Evolutionary conservation across 2,888 invertebrate genomes (phyloP).

Genomic region (Cephus sareptanus): DNA sequence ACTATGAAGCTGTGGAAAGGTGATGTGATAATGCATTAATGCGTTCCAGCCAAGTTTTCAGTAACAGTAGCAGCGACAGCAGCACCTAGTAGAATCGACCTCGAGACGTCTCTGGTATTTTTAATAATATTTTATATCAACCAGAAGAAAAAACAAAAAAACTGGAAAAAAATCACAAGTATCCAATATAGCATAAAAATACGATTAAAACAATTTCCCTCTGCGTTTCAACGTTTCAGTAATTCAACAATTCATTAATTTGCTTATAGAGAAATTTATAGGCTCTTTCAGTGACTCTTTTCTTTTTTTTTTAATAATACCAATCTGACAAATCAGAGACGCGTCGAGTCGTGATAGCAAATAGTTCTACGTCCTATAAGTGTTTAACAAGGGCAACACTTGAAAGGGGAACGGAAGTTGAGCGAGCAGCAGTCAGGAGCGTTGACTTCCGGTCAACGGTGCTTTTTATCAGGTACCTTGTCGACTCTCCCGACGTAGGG

Average conservation of each 20-base stretch:
- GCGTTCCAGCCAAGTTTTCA: not conserved
- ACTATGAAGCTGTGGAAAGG: slow-evolving; percentile 1
- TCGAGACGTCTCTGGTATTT: not conserved
- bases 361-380: slow-evolving; percentile 43
- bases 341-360: not conserved
- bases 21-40: not conserved
- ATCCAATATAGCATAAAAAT: not conserved
- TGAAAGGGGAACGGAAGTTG: slow-evolving; percentile 23
- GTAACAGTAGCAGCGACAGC: not conserved
- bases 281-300: not conserved
- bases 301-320: not conserved
- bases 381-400: slow-evolving; percentile 26
- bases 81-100: not conserved
- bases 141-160: not conserved
- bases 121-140: not conserved
- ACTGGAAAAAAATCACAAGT: not conserved
- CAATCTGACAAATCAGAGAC: slow-evolving; percentile 8
- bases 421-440: not conserved
- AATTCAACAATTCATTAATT: not conserved
- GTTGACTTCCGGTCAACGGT: slow-evolving; percentile 24
- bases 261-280: not conserved
- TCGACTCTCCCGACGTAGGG: slow-evolving; percentile 72
- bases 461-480: slow-evolving; percentile 69
- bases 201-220: too few species aligned
- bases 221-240: not conserved